Evolutionary conservation across 2,888 invertebrate species (phyloP).

Genomic region (Tachina lurida): DNA sequence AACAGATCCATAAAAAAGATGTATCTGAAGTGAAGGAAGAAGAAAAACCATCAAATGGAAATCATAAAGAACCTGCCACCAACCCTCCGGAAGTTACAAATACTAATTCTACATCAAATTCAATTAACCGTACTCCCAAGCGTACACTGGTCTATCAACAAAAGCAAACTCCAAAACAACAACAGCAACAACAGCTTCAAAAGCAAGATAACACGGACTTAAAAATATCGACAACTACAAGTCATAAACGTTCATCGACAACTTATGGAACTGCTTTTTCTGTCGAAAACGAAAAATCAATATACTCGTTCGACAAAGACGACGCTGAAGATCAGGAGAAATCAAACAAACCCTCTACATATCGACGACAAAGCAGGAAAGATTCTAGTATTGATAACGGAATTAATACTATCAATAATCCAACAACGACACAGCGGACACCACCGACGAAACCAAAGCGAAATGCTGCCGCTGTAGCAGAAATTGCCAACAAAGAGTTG

Average conservation of each 20-base stretch:
- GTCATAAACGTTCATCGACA: slow-evolving; percentile 73
- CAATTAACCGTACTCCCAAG: slow-evolving; percentile 74
- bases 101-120: slow-evolving; percentile 71
- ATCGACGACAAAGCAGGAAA: slow-evolving; percentile 84
- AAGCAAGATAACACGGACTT: slow-evolving; percentile 75
- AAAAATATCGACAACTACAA: slow-evolving; percentile 81
- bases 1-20: slow-evolving; percentile 67
- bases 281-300: slow-evolving; percentile 87
- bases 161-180: slow-evolving; percentile 78
- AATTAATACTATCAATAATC: slow-evolving; percentile 52
- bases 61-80: slow-evolving; percentile 72
- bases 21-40: slow-evolving; percentile 66
- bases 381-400: slow-evolving; percentile 80
- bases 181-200: slow-evolving; percentile 48
- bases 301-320: slow-evolving; percentile 89
- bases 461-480: slow-evolving; percentile 76
- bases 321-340: slow-evolving; percentile 85
- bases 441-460: slow-evolving; percentile 75
- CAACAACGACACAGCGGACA: slow-evolving; percentile 75
- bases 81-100: slow-evolving; percentile 52
- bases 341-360: slow-evolving; percentile 76
- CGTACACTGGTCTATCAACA: slow-evolving; percentile 84
- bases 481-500: slow-evolving; percentile 75
- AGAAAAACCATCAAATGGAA: slow-evolving; percentile 61
- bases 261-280: slow-evolving; percentile 84